phyloP scores from a whole-genome alignment of 2,113 vertebrate genomes.

The Pan paniscus region DNA sequence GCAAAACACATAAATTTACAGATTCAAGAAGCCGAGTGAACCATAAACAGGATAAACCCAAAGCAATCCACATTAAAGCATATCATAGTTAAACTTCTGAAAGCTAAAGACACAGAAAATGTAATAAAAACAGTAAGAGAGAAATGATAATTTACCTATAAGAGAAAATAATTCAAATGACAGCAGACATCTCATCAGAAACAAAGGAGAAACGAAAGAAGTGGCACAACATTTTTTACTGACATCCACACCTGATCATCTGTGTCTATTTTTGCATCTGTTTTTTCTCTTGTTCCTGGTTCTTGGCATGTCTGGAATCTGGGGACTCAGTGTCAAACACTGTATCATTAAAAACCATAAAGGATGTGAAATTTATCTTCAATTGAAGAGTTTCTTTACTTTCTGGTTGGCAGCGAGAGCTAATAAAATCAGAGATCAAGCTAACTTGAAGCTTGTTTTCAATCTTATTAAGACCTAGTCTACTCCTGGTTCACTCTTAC shows the following conservation, averaged over 20 bases:
- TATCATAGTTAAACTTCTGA: not conserved
- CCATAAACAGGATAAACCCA: not conserved
- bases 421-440: slow-evolving; percentile 10
- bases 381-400: not conserved
- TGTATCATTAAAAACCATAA: not conserved
- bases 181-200: not conserved
- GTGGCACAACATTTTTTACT: not conserved
- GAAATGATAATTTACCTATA: not conserved
- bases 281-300: not conserved
- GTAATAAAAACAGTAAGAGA: not conserved
- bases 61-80: not conserved
- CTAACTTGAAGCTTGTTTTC: slow-evolving; percentile 5
- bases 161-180: not conserved
- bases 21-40: not conserved
- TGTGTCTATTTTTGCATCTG: not conserved
- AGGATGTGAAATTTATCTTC: not conserved
- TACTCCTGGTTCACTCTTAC: not conserved
- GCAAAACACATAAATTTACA: not conserved
- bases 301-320: not conserved
- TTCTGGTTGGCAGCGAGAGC: not conserved
- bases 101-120: slow-evolving; percentile 15
- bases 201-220: not conserved
- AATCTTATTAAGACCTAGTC: not conserved
- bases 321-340: not conserved
- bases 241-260: not conserved